Evolutionary conservation across 1,140 invertebrate genomes (phyloP), one percentile per base, ranked within the genome.

Genomic region (Copidosoma floridanum): DNA sequence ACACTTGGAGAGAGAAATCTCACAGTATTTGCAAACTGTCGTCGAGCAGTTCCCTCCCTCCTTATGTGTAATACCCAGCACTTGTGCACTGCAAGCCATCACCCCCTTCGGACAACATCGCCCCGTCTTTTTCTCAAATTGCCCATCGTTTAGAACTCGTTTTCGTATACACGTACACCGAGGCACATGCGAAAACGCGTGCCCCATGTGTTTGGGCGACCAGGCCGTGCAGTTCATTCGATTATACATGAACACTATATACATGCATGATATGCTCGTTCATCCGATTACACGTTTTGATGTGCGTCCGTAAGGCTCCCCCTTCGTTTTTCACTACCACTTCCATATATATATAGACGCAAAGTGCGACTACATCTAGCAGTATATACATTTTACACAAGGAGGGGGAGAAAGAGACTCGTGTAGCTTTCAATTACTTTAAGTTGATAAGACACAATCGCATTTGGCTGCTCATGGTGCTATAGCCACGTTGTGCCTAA

Each of bases 71-170:
- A n/a, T n/a, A n/a, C n/a, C n/a, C 71, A 71, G 75, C 75, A 75
- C 73, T 77, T 73, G 70, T 73, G 74, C 73, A 74, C 73, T 70
- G 72, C 69, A 67, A 75, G 73, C 67, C 67, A 64, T 65, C 62
- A 59, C 55, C 44, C 26, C 18, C 38, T 40, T 40, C 18, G 4
- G 12, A 5, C 3, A 40, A n/a, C n/a, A 40, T 14, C 38, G 18
- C 8, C 18, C 47, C 14, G 26, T 52, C 38, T 51, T 20, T 62
- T 65, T 68, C 71, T 73, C 70, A 75, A 78, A 78, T 79, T 78
- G 75, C 74, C 74, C 71, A 67, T 74, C 75, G 71, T 77, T 79
- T 79, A 77, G 70, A 77, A 73, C 75, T 77, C 73, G 71, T 77
- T 74, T 76, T 78, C 71, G 6, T 18, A 37, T 35, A 52, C 16